These are phyloP conservation scores for Nudaria mundana DNA, from an alignment of 2,888 invertebrate species.

Conservation along the genomic window DNA sequence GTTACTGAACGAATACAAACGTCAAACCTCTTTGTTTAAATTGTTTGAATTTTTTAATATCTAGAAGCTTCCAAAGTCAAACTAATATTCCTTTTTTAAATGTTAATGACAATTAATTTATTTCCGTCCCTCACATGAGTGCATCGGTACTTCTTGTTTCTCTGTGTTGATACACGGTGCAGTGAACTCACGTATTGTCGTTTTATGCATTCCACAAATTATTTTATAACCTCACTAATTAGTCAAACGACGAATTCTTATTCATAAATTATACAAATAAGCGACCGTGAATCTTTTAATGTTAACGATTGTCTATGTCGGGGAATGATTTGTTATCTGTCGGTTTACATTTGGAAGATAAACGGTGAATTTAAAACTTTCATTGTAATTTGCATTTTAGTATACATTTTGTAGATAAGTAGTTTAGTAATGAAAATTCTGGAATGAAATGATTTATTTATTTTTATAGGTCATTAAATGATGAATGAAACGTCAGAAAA, in stretches of 20 bases:
- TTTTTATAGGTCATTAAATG: no score
- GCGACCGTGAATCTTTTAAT: slow-evolving; percentile 2
- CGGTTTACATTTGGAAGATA: not conserved
- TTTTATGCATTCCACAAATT: slow-evolving; percentile 12
- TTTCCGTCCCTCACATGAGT: slow-evolving; percentile 9
- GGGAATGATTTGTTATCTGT: slow-evolving; percentile 1
- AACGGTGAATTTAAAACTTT: slow-evolving; percentile 1
- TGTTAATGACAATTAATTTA: not conserved
- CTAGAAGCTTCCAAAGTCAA: not conserved
- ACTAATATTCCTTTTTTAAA: not conserved
- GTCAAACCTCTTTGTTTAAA: no score
- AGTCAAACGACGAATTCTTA: slow-evolving; percentile 6
- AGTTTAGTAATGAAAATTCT: no score
- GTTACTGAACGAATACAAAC: no score
- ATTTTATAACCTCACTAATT: slow-evolving; percentile 16
- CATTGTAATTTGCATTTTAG: not conserved
- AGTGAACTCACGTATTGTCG: slow-evolving; percentile 15
- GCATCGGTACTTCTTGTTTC: not conserved
- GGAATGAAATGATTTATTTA: no score
- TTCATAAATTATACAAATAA: slow-evolving; percentile 11
- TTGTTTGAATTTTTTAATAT: not conserved
- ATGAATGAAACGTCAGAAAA: no score
- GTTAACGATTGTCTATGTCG: slow-evolving; percentile 1
- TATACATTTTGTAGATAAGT: no score
- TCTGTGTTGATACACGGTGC: slow-evolving; percentile 9